Conservation (phyloP, 2,113 vertebrate genomes). For the Crotophaga sulcirostris region DNA sequence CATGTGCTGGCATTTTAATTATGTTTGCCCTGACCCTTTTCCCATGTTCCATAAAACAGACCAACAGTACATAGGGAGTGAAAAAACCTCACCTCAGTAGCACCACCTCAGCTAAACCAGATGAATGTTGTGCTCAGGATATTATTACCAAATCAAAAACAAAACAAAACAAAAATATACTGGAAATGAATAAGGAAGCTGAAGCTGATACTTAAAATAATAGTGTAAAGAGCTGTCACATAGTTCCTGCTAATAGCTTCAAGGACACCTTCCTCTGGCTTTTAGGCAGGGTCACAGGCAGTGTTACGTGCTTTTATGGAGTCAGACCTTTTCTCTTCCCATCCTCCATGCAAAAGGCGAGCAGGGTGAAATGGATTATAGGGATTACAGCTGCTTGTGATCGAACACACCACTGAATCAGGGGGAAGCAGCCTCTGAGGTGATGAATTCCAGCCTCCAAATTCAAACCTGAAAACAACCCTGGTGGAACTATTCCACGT, state of each 20-base stretch:
- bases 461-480: constrained; percentile 7
- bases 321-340: background rate
- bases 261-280: constrained; percentile 42
- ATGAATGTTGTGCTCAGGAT: background rate
- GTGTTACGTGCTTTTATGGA: background rate
- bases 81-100: background rate
- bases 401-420: background rate
- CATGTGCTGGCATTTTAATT: constrained; percentile 67
- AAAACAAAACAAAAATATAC: background rate
- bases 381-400: constrained; percentile 24
- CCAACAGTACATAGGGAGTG: background rate
- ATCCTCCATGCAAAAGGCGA: background rate
- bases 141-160: background rate
- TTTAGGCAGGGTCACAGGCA: constrained; percentile 13
- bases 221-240: constrained; percentile 19
- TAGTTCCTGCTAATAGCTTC: constrained; percentile 32
- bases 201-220: constrained; percentile 19
- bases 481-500: background rate
- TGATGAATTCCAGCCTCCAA: constrained; percentile 26
- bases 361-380: background rate
- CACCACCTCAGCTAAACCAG: constrained; percentile 31
- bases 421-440: background rate
- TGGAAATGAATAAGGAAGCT: constrained; percentile 28
- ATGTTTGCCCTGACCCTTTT: constrained; percentile 62
- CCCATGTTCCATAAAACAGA: constrained; percentile 61